Evolutionary conservation across 2,113 vertebrate genomes (phyloP).

Genomic region (Calyptommatus sinebrachiatus): DNA sequence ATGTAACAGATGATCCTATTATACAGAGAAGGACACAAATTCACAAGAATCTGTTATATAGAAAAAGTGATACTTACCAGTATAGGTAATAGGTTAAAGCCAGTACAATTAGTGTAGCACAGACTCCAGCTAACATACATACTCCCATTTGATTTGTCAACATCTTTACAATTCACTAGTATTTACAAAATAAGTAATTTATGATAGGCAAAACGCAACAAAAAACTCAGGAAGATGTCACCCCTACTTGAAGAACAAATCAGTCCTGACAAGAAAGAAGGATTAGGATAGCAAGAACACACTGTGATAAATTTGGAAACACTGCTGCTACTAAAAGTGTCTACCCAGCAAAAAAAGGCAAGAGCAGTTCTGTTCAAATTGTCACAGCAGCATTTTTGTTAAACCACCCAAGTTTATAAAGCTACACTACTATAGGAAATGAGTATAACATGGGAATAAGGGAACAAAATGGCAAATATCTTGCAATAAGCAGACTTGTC

Average conservation of each 20-base stretch:
- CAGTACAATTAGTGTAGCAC: slow-evolving; percentile 56
- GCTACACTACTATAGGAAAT: slow-evolving; percentile 27
- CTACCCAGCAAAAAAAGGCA: slow-evolving; percentile 14
- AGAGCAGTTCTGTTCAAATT: background rate
- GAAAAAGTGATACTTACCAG: slow-evolving; percentile 68
- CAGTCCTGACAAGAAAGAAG: slow-evolving; percentile 45
- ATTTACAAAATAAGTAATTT: slow-evolving; percentile 10
- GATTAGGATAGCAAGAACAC: slow-evolving; percentile 61
- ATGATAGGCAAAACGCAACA: background rate
- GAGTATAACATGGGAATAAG: slow-evolving; percentile 20
- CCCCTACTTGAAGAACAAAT: slow-evolving; percentile 28
- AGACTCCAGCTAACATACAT: slow-evolving; percentile 74
- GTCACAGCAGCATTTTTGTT: background rate
- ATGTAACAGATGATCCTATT: background rate
- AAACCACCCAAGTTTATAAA: fast-evolving
- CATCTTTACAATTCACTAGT: slow-evolving; percentile 60
- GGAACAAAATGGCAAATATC: slow-evolving; percentile 51
- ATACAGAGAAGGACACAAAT: background rate
- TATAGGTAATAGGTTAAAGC: slow-evolving; percentile 79
- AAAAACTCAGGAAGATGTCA: slow-evolving; percentile 24
- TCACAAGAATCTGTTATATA: fast-evolving
- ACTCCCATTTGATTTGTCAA: slow-evolving; percentile 57
- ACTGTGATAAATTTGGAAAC: slow-evolving; percentile 64
- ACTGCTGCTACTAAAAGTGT: slow-evolving; percentile 37
- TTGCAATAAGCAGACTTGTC: slow-evolving; percentile 45